Conservation (phyloP, 1,140 invertebrate genomes). For the Stegodyphus dumicola region DNA sequence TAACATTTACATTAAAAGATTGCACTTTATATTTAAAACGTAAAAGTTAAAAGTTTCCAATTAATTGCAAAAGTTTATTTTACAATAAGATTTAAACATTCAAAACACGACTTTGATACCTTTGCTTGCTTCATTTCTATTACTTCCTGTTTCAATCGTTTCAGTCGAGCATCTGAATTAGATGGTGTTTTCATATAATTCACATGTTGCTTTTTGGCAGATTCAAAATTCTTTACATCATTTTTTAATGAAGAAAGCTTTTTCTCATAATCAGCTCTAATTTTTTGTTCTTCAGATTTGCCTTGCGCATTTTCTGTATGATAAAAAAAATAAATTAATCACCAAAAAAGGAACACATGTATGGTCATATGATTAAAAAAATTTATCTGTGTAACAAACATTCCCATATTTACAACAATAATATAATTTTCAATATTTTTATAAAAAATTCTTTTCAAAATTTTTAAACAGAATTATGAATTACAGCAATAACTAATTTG, state of each 20-base stretch:
- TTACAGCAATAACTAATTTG: too few relatives aligned
- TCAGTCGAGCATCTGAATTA: constrained; percentile 83
- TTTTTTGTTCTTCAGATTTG: constrained; percentile 75
- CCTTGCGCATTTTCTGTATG: constrained; percentile 64
- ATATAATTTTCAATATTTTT: too few relatives aligned
- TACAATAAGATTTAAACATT: not conserved
- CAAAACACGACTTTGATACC: not conserved
- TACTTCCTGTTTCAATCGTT: constrained; percentile 82
- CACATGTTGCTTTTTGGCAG: constrained; percentile 89
- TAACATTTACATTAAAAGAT: constrained; percentile 39
- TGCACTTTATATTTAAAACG: not conserved
- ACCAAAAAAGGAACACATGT: not conserved
- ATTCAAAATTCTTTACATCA: constrained; percentile 87
- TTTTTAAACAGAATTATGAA: too few relatives aligned
- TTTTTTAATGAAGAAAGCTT: constrained; percentile 86
- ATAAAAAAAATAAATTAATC: not conserved
- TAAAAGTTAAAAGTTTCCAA: not conserved
- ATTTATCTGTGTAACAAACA: too few relatives aligned
- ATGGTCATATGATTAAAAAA: too few relatives aligned
- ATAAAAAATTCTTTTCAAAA: too few relatives aligned
- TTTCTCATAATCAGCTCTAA: constrained; percentile 91
- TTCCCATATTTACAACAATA: too few relatives aligned
- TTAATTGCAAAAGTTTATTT: not conserved
- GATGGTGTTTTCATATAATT: constrained; percentile 83
- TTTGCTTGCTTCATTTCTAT: constrained; percentile 80